These are phyloP conservation scores for Actinemys pallida DNA, from an alignment of 2,113 vertebrate genomes.

Conservation along the genomic window DNA sequence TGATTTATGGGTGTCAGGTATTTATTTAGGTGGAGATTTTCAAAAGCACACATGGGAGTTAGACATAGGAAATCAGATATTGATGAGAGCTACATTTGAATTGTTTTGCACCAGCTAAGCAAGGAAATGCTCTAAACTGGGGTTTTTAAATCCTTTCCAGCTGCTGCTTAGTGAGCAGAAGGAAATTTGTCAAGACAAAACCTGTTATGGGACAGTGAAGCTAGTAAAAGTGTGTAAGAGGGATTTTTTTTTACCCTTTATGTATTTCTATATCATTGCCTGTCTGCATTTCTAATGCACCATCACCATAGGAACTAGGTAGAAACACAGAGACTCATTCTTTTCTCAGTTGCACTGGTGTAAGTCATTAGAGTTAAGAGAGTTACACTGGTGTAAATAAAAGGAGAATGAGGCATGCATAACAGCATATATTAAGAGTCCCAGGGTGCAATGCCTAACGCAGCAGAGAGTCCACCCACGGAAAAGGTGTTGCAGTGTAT, in stretches of 20 bases:
- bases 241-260: neutral
- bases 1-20: neutral
- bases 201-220: neutral
- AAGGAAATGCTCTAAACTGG: neutral
- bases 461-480: neutral
- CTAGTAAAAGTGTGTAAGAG: neutral
- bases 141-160: neutral
- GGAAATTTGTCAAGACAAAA: neutral
- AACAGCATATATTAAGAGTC: neutral
- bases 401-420: rapidly evolving
- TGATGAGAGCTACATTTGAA: neutral
- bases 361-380: neutral
- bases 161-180: neutral
- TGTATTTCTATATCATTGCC: neutral
- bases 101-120: neutral
- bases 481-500: neutral
- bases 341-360: neutral
- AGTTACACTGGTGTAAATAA: neutral
- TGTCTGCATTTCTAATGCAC: neutral
- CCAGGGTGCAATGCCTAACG: neutral
- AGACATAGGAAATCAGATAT: neutral
- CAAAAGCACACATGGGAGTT: neutral
- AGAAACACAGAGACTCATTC: neutral
- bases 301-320: neutral
- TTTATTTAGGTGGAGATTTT: neutral